Base-by-base conservation (phyloP, 2,113 vertebrate species). In the Ardeotis arabs region DNA sequence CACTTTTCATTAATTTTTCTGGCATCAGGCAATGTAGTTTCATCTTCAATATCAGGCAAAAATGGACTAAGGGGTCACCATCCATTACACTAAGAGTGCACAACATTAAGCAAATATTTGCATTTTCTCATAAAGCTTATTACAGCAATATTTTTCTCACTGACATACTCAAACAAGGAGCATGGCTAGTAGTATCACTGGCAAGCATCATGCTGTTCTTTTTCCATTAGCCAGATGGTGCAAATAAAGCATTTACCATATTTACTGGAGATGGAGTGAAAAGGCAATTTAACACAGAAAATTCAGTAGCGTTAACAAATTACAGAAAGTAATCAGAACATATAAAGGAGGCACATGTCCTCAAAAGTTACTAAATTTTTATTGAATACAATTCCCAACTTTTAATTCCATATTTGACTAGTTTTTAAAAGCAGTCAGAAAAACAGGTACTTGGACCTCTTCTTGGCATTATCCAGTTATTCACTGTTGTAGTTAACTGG, bases 121-220 rank as follows among this genome's bases (percentile, higher is more conserved):
- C 4, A 28, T 52, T 82, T 85, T 53, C 68, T 88, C 33, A 9
- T 68, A 68, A 45, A 76, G 80, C 8, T 68, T 62, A 53, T 29
- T 58, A 66, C 14, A 88, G 29, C 16, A 66, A 27, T 49, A 80
- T 28, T 39, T 68, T 79, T 73, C 27, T 45, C 44, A 66, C 33
- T 45, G 37, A 69, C 62, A 33, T n/a, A 62, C 19, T 72, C 67
- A 69, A 83, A 62, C 19, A 45, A 76, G 31, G 15, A 92, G 23
- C 45, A 67, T 7, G 20, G 50, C 37, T 92, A 76, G 31, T 13
- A 85, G 33, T 58, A 84, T 50, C 63, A 81, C 72, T 74, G 28
- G 68, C 59, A 95, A 95, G 72, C 77, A 89, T 83, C 53, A 70
- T 12, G 31, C 62, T 90, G 35, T 41, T 93, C 55, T 93, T 93